These are phyloP conservation scores for Chrysomallon squamiferum DNA, from an alignment of 1,140 invertebrate species.

Conservation along the genomic window DNA sequence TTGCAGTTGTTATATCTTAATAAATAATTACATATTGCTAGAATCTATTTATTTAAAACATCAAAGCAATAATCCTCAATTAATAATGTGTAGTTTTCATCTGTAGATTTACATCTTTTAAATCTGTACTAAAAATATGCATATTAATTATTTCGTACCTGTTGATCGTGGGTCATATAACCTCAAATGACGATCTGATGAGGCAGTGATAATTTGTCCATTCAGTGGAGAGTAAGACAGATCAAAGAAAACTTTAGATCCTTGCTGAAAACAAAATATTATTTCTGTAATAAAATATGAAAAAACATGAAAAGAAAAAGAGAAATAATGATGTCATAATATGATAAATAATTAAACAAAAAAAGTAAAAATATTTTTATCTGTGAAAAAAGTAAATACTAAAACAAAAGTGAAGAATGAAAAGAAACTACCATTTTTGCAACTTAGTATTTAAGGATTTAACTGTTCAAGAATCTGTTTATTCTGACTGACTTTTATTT, in stretches of 20 bases:
- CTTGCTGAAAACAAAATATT: slow-evolving; percentile 61
- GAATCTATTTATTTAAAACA: too few relatives aligned
- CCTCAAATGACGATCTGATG: slow-evolving; percentile 87
- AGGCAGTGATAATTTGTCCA: slow-evolving; percentile 80
- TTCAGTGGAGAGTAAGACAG: slow-evolving; percentile 82
- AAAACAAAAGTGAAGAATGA: neutral
- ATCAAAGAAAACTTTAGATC: slow-evolving; percentile 91
- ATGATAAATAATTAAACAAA: neutral
- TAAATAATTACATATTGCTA: too few relatives aligned
- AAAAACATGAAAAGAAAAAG: neutral
- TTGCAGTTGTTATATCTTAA: too few relatives aligned
- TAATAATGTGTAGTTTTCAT: too few relatives aligned
- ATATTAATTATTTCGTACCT: slow-evolving; percentile 67
- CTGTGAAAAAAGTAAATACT: neutral
- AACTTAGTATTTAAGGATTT: neutral
- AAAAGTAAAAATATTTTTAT: neutral
- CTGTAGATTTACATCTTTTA: too few relatives aligned
- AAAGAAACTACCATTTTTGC: neutral
- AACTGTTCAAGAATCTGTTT: too few relatives aligned
- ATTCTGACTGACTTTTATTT: too few relatives aligned
- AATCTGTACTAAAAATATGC: too few relatives aligned
- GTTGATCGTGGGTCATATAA: slow-evolving; percentile 89
- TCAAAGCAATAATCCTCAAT: too few relatives aligned
- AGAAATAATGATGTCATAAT: neutral
- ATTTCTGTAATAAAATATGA: neutral